Conservation (phyloP, 2,888 invertebrate species). For the Pandemis heparana region DNA sequence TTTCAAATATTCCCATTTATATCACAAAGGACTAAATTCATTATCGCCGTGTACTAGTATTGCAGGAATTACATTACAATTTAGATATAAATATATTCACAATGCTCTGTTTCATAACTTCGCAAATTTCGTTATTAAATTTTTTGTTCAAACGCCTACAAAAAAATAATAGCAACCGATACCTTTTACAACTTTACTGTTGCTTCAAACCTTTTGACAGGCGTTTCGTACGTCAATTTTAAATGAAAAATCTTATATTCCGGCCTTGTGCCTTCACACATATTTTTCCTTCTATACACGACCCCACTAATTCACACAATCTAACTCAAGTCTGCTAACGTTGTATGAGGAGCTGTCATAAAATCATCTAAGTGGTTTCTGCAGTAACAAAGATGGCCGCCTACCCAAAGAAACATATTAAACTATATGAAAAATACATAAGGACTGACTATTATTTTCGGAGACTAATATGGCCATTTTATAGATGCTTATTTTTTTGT, state of each 20-base stretch:
- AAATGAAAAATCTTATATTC: not conserved
- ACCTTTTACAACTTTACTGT: not conserved
- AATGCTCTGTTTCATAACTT: not conserved
- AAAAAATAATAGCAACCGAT: constrained; percentile 5
- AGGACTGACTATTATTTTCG: too few species aligned
- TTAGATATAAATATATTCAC: constrained; percentile 17
- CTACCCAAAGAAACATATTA: not conserved
- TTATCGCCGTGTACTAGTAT: constrained; percentile 42
- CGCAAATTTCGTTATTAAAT: not conserved
- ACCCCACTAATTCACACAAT: too few species aligned
- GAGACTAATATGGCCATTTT: too few species aligned
- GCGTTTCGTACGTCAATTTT: not conserved
- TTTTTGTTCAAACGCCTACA: constrained; percentile 1
- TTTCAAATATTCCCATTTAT: constrained; percentile 10
- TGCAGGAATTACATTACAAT: constrained; percentile 22
- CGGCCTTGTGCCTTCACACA: too few species aligned
- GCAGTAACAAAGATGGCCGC: not conserved
- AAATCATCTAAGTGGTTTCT: too few species aligned
- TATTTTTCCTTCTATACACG: too few species aligned
- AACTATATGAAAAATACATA: not conserved
- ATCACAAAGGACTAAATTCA: constrained; percentile 41
- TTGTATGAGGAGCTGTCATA: too few species aligned
- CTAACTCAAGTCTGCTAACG: too few species aligned
- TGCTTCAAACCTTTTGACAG: not conserved
- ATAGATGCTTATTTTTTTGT: too few species aligned